Evolutionary conservation across 92 coral and sea anemone species (phyloP).

Genomic region (Scolanthus callimorphus): DNA sequence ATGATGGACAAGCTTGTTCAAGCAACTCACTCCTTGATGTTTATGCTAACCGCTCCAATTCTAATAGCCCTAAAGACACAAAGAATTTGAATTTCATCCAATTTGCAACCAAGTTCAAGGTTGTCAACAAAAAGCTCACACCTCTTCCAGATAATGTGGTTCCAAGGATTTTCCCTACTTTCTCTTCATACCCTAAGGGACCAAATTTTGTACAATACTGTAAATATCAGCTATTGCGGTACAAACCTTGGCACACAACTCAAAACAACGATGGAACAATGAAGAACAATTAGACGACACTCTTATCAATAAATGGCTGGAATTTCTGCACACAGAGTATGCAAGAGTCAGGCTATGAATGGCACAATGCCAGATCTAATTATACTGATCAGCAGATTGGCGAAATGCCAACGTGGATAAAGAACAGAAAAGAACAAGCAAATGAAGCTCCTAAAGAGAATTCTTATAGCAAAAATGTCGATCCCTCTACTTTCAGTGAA

Average conservation of each 20-base stretch:
- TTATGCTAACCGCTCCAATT: conserved; percentile 45
- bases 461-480: no score
- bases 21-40: conserved; percentile 48
- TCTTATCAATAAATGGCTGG: conserved; percentile 8
- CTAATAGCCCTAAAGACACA: conserved; percentile 22
- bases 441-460: conserved; percentile 6
- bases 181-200: conserved; percentile 60
- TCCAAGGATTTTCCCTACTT: conserved; percentile 41
- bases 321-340: conserved; percentile 37
- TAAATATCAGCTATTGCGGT: conserved; percentile 57
- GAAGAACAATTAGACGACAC: no score
- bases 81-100: conserved; percentile 31
- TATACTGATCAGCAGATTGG: conserved; percentile 49
- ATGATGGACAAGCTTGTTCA: conserved; percentile 26
- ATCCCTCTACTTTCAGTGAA: conserved; percentile 31
- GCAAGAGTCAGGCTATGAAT: conserved; percentile 16
- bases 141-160: conserved; percentile 44
- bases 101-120: conserved; percentile 53
- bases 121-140: conserved; percentile 36
- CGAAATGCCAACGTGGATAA: conserved; percentile 49
- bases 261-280: conserved; percentile 57
- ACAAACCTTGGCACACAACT: conserved; percentile 33
- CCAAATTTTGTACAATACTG: conserved; percentile 35
- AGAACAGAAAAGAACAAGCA: conserved; percentile 17
- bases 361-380: conserved; percentile 28